These are phyloP conservation scores for Rugalucina vietnamica DNA, from an alignment of 2,888 invertebrate genomes.

Conservation along the genomic window DNA sequence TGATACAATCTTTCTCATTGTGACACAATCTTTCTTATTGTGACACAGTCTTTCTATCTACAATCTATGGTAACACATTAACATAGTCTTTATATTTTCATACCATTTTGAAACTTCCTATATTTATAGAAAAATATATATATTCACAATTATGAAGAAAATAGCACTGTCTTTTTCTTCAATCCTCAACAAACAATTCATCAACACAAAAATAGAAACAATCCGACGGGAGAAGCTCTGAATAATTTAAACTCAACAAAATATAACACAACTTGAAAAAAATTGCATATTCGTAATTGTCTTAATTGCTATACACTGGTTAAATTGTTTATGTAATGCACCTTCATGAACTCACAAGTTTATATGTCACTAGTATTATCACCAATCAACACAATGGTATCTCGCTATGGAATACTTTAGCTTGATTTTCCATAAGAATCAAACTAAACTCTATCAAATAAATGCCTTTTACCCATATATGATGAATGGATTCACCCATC, in stretches of 20 bases:
- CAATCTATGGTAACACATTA: not conserved
- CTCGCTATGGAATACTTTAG: not conserved
- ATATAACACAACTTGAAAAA: slow-evolving; percentile 15
- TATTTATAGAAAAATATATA: not conserved
- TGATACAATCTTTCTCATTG: not conserved
- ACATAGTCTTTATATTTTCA: not conserved
- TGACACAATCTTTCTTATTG: not conserved
- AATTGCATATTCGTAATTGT: not conserved
- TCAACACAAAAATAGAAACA: not conserved
- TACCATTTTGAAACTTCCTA: not conserved
- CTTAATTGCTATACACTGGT: not conserved
- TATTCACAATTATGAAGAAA: not conserved
- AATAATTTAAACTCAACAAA: slow-evolving; percentile 8
- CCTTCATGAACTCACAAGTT: not conserved
- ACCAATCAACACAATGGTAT: too few relatives aligned
- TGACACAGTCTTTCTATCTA: not conserved
- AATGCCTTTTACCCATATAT: not conserved
- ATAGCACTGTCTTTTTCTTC: not conserved
- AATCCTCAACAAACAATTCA: not conserved
- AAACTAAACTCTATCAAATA: not conserved
- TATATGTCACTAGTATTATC: too few relatives aligned
- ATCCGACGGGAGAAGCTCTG: not conserved
- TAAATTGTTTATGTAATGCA: not conserved
- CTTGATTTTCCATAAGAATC: not conserved
- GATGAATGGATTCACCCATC: not conserved